Evolutionary conservation across 2,888 invertebrate species (phyloP).

Genomic region (Unio delphinus): DNA sequence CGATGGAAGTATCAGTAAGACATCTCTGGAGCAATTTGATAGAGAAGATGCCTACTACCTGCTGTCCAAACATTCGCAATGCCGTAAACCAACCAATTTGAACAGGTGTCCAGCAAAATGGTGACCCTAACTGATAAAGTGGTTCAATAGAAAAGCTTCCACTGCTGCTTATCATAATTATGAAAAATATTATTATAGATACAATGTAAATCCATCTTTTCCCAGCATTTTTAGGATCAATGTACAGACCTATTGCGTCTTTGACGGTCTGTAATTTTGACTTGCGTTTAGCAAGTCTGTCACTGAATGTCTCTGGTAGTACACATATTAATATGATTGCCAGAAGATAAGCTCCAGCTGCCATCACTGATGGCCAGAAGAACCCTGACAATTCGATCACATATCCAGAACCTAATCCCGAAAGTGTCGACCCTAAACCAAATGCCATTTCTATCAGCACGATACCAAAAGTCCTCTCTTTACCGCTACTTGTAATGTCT

Average conservation of each 20-base stretch:
- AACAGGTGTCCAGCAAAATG: constrained; percentile 43
- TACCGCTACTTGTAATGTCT: constrained; percentile 34
- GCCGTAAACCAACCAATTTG: constrained; percentile 34
- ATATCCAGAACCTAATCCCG: constrained; percentile 29
- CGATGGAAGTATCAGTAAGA: constrained; percentile 34
- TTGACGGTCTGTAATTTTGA: constrained; percentile 21
- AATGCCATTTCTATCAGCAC: constrained; percentile 26
- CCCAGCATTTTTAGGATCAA: constrained; percentile 13
- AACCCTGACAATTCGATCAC: constrained; percentile 23
- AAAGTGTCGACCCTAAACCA: constrained; percentile 21
- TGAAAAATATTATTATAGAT: constrained; percentile 16
- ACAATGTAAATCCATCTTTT: constrained; percentile 26
- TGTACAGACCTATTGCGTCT: constrained; percentile 29
- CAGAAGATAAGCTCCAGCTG: constrained; percentile 7
- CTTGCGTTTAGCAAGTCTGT: constrained; percentile 7
- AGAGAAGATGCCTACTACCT: constrained; percentile 20
- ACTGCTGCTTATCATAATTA: constrained; percentile 10
- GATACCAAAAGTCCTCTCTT: constrained; percentile 27
- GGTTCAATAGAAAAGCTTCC: constrained; percentile 31
- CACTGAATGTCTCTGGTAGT: constrained; percentile 24
- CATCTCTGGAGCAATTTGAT: constrained; percentile 29
- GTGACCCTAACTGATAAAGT: constrained; percentile 34
- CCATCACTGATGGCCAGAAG: constrained; percentile 19
- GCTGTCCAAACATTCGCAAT: constrained; percentile 17
- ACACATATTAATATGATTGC: constrained; percentile 19